phyloP scores from a whole-genome alignment of 2,113 vertebrate genomes.

The Antechinus flavipes region DNA sequence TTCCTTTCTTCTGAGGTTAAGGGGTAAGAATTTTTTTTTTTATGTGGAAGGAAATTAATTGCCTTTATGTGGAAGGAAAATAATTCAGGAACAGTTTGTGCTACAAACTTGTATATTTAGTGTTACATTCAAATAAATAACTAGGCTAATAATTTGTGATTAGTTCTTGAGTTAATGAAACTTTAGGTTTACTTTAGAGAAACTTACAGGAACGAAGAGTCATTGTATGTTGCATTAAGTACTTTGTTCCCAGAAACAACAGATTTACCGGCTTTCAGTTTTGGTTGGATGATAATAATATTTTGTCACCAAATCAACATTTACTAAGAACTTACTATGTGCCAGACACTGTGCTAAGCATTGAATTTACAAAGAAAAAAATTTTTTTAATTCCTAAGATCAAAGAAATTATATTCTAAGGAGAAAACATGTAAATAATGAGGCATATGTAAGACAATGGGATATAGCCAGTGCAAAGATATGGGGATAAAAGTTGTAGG shows the following conservation, averaged over 20 bases:
- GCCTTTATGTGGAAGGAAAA: constrained; percentile 13
- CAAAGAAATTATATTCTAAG: too few species aligned
- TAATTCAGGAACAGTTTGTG: constrained; percentile 44
- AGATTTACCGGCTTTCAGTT: neutral
- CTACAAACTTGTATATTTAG: neutral
- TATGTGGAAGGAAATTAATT: constrained; percentile 32
- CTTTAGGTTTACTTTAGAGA: neutral
- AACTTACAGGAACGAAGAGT: neutral
- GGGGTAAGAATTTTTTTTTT: constrained; percentile 12
- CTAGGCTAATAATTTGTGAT: constrained; percentile 21
- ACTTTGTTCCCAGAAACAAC: neutral
- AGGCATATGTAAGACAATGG: too few species aligned
- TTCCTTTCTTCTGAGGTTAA: neutral
- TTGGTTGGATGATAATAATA: neutral
- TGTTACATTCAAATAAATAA: neutral
- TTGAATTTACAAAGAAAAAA: neutral
- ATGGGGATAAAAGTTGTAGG: neutral
- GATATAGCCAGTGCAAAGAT: neutral
- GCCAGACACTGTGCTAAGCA: neutral
- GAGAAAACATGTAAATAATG: too few species aligned
- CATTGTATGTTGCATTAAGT: neutral
- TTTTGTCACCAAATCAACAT: neutral
- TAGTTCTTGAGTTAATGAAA: constrained; percentile 28
- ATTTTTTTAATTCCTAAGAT: neutral
- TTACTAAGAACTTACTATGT: neutral